Conservation (phyloP, 2,113 vertebrate species). For the Pteropus alecto region DNA sequence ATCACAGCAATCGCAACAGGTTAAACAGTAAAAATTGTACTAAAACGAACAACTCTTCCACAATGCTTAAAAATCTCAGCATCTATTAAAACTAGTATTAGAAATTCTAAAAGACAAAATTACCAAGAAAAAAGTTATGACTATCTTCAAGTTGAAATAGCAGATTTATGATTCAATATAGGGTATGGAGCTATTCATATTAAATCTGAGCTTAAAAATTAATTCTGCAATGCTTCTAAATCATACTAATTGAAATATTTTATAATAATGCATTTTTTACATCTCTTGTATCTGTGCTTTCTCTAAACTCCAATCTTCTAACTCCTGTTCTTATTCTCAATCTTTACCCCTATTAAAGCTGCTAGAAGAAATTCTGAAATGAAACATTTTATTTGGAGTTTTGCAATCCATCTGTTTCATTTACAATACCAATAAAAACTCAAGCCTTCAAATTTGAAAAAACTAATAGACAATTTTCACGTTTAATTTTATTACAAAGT, state of each 20-base stretch:
- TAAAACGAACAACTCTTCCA: not conserved
- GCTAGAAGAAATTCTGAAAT: not conserved
- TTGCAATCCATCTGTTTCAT: not conserved
- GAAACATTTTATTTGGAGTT: not conserved
- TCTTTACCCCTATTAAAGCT: not conserved
- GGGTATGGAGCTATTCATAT: not conserved
- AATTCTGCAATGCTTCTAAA: not conserved
- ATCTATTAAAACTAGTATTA: not conserved
- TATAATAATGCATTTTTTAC: not conserved
- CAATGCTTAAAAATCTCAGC: not conserved
- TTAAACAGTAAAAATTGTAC: not conserved
- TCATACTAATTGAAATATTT: not conserved
- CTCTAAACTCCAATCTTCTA: not conserved
- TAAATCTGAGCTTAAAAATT: not conserved
- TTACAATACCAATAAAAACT: not conserved
- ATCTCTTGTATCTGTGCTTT: not conserved
- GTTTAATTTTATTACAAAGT: not conserved
- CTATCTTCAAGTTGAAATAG: not conserved
- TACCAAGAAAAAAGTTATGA: not conserved
- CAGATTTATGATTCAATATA: not conserved
- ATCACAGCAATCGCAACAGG: not conserved
- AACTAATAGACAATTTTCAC: not conserved
- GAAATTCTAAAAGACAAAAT: conserved; percentile 20
- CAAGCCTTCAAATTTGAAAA: not conserved
- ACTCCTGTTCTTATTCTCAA: not conserved